These are phyloP conservation scores for Campoletis raptor DNA, from an alignment of 2,888 invertebrate species.

Conservation along the genomic window DNA sequence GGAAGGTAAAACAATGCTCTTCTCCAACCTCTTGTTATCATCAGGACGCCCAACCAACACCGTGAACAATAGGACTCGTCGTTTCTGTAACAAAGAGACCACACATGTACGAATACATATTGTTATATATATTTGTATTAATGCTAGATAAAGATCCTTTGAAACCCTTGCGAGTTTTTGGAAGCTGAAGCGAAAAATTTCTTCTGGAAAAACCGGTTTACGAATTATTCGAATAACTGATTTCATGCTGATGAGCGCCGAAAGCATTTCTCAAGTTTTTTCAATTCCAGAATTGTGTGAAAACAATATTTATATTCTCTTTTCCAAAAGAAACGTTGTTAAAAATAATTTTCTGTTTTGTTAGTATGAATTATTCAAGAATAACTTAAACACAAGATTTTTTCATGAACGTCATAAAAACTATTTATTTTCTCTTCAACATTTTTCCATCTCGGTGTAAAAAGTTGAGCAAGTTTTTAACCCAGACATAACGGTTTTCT, in stretches of 20 bases:
- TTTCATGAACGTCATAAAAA: not conserved
- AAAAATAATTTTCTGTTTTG: not conserved
- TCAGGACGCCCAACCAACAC: constrained; percentile 84
- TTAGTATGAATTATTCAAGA: not conserved
- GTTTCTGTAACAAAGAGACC: constrained; percentile 78
- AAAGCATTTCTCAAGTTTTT: not conserved
- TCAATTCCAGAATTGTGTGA: not conserved
- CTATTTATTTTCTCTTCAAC: not conserved
- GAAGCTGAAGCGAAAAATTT: not conserved
- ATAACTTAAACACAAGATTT: not conserved
- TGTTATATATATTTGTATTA: constrained; percentile 21
- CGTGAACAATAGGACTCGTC: constrained; percentile 83
- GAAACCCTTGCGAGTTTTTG: constrained; percentile 3
- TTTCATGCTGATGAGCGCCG: not conserved
- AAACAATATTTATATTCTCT: not conserved
- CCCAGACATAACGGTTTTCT: not conserved
- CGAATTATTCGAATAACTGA: not conserved
- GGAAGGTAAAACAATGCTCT: constrained; percentile 84
- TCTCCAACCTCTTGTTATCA: constrained; percentile 84
- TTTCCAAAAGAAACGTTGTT: not conserved
- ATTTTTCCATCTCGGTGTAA: not conserved
- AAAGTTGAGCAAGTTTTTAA: constrained; percentile 10
- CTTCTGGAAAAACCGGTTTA: not conserved
- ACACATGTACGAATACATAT: not conserved
- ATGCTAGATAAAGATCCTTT: not conserved